These are phyloP conservation scores for Formicarius rufipectus DNA, from an alignment of 2,113 vertebrate species.

Conservation along the genomic window DNA sequence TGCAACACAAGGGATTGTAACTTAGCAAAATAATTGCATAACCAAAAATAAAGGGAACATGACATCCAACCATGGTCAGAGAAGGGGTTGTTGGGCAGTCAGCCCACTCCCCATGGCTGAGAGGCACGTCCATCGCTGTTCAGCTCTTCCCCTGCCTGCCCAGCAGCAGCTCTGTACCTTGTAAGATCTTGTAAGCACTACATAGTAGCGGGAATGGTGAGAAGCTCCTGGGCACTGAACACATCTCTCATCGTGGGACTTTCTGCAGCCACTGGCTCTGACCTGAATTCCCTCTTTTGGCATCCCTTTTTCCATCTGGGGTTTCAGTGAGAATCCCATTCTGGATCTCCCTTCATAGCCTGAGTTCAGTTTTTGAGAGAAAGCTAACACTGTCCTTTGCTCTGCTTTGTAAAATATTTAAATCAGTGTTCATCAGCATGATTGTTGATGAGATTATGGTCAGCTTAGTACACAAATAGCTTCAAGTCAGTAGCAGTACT, in stretches of 20 bases:
- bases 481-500: background rate
- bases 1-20: background rate
- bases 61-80: background rate
- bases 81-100: background rate
- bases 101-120: background rate
- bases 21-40: background rate
- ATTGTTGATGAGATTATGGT: background rate
- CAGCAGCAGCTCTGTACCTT: background rate
- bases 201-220: background rate
- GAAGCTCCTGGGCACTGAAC: background rate
- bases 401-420: background rate
- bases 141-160: background rate
- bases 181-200: background rate
- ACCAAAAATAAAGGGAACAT: background rate
- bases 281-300: background rate
- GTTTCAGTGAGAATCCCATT: background rate
- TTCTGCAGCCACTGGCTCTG: background rate
- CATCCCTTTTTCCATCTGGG: background rate
- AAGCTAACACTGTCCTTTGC: background rate
- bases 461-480: fast-evolving
- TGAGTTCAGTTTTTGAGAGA: background rate
- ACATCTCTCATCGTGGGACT: background rate
- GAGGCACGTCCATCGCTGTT: fast-evolving
- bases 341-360: background rate
- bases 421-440: background rate